Conservation (phyloP, 2,797 vertebrate genomes). For the Dermochelys coriacea region DNA sequence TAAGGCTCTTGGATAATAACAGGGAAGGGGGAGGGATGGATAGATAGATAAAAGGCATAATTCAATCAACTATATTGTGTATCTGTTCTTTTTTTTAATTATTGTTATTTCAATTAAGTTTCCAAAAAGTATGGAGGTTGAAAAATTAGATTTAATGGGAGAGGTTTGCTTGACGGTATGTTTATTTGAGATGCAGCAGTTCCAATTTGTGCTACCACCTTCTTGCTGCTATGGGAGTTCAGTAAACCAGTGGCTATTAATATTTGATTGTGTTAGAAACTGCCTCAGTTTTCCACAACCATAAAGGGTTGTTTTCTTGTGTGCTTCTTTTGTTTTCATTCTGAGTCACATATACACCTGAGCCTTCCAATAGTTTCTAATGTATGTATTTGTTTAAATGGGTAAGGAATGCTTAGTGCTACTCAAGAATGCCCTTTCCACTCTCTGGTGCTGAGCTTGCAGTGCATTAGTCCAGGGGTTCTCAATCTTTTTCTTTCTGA, state of each 20-base stretch:
- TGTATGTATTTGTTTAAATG: slow-evolving; percentile 3
- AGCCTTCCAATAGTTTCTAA: slow-evolving; percentile 24
- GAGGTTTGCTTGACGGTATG: neutral
- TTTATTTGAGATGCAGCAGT: neutral
- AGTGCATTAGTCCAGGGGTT: neutral
- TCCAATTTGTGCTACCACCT: neutral
- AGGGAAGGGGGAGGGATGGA: neutral
- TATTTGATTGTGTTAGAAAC: neutral
- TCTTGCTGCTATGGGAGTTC: neutral
- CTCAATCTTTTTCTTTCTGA: too few relatives aligned
- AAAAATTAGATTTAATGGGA: neutral
- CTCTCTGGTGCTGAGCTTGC: neutral
- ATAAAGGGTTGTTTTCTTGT: neutral
- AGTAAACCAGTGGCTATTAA: neutral
- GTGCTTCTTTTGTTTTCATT: neutral
- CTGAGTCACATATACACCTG: neutral
- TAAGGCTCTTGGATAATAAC: neutral
- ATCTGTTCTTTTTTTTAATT: neutral
- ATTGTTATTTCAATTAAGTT: neutral
- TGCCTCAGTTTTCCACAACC: neutral
- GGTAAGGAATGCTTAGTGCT: neutral
- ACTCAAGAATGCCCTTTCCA: neutral
- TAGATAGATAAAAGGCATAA: neutral
- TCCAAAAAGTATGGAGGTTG: neutral
- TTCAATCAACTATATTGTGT: neutral